Conservation (phyloP, 2,113 vertebrate genomes). For the Girardinichthys multiradiatus region DNA sequence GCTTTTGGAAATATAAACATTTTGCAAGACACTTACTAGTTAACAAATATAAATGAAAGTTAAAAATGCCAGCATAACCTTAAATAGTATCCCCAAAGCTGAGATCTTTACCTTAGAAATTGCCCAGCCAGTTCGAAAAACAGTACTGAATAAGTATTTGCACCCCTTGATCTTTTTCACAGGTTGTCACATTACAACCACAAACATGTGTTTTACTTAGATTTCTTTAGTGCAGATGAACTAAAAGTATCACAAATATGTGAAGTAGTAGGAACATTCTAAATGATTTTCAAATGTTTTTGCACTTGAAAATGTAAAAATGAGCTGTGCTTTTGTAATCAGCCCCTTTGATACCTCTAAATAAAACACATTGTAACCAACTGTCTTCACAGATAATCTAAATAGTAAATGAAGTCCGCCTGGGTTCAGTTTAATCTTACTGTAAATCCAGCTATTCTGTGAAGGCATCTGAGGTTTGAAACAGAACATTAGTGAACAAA, state of each 20-base stretch:
- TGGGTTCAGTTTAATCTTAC: no score
- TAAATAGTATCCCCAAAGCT: conserved; percentile 20
- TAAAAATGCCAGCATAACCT: neutral
- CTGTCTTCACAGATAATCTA: neutral
- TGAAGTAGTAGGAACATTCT: neutral
- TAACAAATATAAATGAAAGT: neutral
- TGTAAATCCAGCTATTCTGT: no score
- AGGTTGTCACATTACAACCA: neutral
- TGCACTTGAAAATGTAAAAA: no score
- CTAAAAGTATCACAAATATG: neutral
- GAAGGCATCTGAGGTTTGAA: no score
- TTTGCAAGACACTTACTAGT: neutral
- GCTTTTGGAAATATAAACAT: conserved; percentile 32
- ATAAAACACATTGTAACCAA: neutral
- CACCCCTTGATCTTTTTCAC: neutral
- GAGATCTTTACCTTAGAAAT: conserved; percentile 18
- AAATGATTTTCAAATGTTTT: no score
- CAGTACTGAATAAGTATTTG: neutral
- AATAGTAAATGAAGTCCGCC: no score
- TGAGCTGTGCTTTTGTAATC: no score
- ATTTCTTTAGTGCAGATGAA: neutral
- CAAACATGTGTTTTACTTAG: neutral
- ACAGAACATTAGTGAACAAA: no score
- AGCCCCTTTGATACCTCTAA: no score
- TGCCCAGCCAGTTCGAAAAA: conserved; percentile 10